Conservation (phyloP, 2,797 vertebrate species). For the Spinus pinus region DNA sequence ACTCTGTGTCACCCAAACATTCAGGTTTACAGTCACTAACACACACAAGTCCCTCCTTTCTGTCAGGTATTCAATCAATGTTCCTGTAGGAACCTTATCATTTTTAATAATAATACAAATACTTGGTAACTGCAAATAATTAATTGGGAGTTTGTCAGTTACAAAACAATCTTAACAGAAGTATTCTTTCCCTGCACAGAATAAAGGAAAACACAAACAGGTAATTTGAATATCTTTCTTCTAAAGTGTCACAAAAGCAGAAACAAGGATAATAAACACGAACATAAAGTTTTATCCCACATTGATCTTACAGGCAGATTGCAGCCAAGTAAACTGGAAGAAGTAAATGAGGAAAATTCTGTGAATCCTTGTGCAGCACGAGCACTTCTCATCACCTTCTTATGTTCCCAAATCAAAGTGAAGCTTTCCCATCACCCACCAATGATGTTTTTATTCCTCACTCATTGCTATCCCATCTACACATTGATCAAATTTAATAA, state of each 20-base stretch:
- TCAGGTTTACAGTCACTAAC: background rate
- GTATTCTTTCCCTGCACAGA: background rate
- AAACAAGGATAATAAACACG: background rate
- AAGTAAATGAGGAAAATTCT: background rate
- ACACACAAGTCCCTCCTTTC: background rate
- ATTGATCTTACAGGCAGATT: background rate
- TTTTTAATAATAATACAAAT: conserved; percentile 17
- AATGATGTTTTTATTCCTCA: background rate
- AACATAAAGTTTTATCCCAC: background rate
- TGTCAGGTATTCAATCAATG: background rate
- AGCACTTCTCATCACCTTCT: background rate
- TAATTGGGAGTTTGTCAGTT: conserved; percentile 13
- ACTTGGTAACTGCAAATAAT: conserved; percentile 22
- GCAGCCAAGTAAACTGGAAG: background rate
- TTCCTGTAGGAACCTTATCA: background rate
- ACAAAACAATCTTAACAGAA: conserved; percentile 1
- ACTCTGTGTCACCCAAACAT: background rate
- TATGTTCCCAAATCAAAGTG: accelerated
- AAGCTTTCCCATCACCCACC: background rate
- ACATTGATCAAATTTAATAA: background rate
- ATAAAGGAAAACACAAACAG: conserved; percentile 39
- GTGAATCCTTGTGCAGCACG: background rate
- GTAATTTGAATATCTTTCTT: conserved; percentile 33
- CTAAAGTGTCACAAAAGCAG: background rate
- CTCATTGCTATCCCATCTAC: background rate